Evolutionary conservation across 2,888 invertebrate genomes (phyloP).

Genomic region (Koerneria pararmatus): DNA sequence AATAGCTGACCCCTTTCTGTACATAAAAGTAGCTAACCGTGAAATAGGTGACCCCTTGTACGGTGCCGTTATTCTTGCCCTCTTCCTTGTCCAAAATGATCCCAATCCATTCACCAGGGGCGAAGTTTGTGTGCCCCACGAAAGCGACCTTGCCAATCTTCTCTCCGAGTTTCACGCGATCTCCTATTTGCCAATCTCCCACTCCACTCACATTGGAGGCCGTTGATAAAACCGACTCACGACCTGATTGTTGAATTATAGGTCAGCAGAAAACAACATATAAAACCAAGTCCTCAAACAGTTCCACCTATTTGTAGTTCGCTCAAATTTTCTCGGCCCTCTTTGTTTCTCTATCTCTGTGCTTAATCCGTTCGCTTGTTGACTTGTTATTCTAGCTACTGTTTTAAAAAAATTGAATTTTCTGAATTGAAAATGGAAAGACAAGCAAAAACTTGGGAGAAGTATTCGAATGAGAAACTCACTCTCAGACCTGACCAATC

Average conservation of each 20-base stretch:
- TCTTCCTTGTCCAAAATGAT: slow-evolving; percentile 86
- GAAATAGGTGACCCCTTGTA: slow-evolving; percentile 79
- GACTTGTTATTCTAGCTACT: no score
- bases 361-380: no score
- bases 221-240: slow-evolving; percentile 28
- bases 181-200: slow-evolving; percentile 29
- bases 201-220: slow-evolving; percentile 30
- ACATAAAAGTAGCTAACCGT: slow-evolving; percentile 22
- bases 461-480: background rate
- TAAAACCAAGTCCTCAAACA: no score
- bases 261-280: no score
- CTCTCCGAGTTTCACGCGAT: slow-evolving; percentile 10
- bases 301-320: no score
- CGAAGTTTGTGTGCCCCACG: slow-evolving; percentile 61
- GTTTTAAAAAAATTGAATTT: no score
- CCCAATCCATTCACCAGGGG: slow-evolving; percentile 89
- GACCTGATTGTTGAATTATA: slow-evolving; percentile 18
- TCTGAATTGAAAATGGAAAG: background rate
- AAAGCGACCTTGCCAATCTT: slow-evolving; percentile 40
- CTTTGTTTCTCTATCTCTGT: no score
- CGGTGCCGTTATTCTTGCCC: slow-evolving; percentile 94
- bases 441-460: background rate
- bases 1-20: slow-evolving; percentile 81
- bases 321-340: no score
- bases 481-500: slow-evolving; percentile 21